Evolutionary conservation across 2,797 vertebrate species (phyloP).

Genomic region (Onychomys leucogaster): DNA sequence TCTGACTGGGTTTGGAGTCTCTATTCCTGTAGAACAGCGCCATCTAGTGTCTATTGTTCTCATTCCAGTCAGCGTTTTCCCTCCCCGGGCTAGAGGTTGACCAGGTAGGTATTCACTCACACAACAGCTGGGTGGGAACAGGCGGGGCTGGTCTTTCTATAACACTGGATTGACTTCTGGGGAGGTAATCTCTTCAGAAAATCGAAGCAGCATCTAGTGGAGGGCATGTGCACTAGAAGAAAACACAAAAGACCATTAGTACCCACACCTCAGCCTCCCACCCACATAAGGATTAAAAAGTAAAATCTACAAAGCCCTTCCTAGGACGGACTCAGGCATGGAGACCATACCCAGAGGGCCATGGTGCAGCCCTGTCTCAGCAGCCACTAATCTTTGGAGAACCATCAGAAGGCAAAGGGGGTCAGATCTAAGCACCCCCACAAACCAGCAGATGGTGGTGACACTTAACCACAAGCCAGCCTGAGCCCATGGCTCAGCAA

Average conservation of each 20-base stretch:
- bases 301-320: neutral
- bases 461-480: neutral
- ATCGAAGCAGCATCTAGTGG: constrained; percentile 23
- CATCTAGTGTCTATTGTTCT: constrained; percentile 54
- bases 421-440: neutral
- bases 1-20: fast-evolving
- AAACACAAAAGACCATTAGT: neutral
- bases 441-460: neutral
- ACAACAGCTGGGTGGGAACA: neutral
- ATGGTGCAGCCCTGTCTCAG: neutral
- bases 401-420: neutral
- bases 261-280: neutral
- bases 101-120: constrained; percentile 38
- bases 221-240: neutral
- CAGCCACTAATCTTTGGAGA: neutral
- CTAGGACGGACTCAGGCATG: neutral
- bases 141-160: neutral
- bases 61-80: neutral
- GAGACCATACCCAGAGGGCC: neutral
- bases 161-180: neutral
- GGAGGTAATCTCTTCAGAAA: fast-evolving
- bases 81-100: no score
- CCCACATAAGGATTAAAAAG: neutral
- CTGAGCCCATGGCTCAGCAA: neutral
- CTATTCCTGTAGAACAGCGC: constrained; percentile 10